Base-by-base conservation (phyloP, 2,113 vertebrate genomes). In the Hyla sarda region DNA sequence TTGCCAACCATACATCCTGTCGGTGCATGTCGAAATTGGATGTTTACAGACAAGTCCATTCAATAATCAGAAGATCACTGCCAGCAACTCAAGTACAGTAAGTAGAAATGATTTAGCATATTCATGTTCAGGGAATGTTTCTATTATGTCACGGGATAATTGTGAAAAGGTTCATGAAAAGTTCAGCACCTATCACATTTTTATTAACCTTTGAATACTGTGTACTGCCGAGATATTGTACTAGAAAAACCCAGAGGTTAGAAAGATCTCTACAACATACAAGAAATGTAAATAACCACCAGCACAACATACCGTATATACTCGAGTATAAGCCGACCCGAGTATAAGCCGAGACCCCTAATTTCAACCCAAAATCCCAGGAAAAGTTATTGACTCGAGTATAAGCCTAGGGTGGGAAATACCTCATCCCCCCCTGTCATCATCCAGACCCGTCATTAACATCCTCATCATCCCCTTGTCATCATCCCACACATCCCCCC, bases 1-100 rank as follows among this genome's bases (percentile, higher is more conserved):
- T 99, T 90, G 97, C 97, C 92, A 99, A 99, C 88, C 98, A 99
- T 91, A 99, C 98, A 0, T 95, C 96, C 89, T 99, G 98, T 93
- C 95, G 95, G 34, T 99, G 98, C 92, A 95, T 99, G 93, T 99
- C 98, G 48, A 98, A 98, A 88, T 91, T 97, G 92, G 97, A 99
- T 83, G 94, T 96, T 83, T 98, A 97, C 94, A 96, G 96, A 92
- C 98, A 99, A 89, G 96, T 96, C 71, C 98, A 99, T 91, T 97
- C 97, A 73, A 98, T 99, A 93, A 99, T 99, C 89, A 93, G 98
- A 58, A 94, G 98, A 23, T 96, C 97, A 69, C 91, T 99, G 91
- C 94, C 97, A 87, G 94, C 92, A 37, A 83, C 91, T 62, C 91
- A 90, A 32, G 82, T 93, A 69, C 95, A 97, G 97, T 99, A 93